A percentile compares a stretch with the other conserved stretches of the same genome.
Conservation (phyloP, 2,113 vertebrate species). For the Coptodon rendalli region DNA sequence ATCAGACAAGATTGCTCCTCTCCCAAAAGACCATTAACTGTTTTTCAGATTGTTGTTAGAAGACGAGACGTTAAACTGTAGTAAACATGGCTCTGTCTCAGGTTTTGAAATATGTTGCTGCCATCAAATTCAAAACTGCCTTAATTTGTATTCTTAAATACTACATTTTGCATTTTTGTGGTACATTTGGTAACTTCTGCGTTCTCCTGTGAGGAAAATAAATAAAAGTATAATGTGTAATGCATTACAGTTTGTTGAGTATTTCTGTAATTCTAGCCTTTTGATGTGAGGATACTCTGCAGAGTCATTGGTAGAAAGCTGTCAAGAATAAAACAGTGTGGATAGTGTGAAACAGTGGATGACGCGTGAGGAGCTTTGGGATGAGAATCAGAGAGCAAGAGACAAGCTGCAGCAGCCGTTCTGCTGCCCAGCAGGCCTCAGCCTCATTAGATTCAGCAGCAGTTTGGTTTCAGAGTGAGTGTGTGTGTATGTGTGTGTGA, state of each 20-base stretch:
- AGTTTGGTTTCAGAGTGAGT: constrained; percentile 29
- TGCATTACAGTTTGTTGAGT: background rate
- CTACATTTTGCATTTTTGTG: background rate
- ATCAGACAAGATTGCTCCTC: background rate
- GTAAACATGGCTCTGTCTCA: background rate
- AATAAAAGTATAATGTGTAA: background rate
- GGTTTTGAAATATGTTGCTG: background rate
- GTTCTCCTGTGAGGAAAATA: too few relatives aligned
- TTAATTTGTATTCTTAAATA: background rate
- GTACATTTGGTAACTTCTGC: background rate
- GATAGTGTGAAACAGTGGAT: constrained; percentile 43
- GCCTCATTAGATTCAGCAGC: constrained; percentile 62
- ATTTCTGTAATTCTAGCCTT: background rate
- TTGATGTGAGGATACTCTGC: background rate
- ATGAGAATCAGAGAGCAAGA: constrained; percentile 36
- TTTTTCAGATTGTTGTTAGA: fast-evolving
- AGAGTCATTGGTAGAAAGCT: background rate
- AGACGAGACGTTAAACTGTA: background rate
- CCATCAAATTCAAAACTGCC: background rate
- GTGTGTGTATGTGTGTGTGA: background rate
- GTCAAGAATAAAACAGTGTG: background rate
- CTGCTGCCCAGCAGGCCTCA: constrained; percentile 49
- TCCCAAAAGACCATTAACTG: background rate
- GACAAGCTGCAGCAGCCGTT: constrained; percentile 30
- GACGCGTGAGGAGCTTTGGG: constrained; percentile 40